phyloP scores from a whole-genome alignment of 2,797 vertebrate genomes.

The Poecilia wingei region DNA sequence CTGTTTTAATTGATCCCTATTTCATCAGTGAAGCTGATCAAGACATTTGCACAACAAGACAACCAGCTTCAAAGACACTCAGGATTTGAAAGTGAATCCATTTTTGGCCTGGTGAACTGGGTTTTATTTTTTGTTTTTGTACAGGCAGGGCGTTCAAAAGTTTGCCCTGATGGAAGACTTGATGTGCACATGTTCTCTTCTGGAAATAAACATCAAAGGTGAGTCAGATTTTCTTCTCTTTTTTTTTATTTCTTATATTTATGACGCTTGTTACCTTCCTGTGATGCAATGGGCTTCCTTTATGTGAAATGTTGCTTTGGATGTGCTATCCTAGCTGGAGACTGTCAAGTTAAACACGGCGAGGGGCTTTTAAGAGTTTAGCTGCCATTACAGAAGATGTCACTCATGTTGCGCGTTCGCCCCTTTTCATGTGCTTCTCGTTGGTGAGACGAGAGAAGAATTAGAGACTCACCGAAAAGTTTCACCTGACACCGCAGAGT shows the following conservation, averaged over 20 bases:
- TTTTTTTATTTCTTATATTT: neutral
- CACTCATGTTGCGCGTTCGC: neutral
- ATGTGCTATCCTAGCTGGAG: neutral
- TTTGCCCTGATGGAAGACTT: neutral
- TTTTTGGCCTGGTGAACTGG: neutral
- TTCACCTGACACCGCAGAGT: neutral
- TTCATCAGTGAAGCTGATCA: neutral
- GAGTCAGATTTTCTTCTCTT: neutral
- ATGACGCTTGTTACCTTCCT: neutral
- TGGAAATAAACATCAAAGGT: neutral
- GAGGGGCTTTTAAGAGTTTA: slow-evolving; percentile 1
- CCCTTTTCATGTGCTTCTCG: neutral
- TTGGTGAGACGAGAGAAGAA: neutral
- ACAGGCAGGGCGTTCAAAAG: neutral
- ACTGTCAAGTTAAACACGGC: neutral
- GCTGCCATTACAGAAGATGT: neutral
- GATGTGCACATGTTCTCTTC: neutral
- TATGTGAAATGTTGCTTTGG: slow-evolving; percentile 7
- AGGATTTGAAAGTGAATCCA: neutral
- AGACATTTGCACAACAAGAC: neutral
- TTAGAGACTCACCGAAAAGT: neutral
- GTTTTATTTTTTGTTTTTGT: neutral
- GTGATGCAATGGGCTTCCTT: slow-evolving; percentile 3
- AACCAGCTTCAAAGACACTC: neutral
- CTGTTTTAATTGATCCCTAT: neutral